phyloP scores from a whole-genome alignment of 1,140 invertebrate genomes.

The Pseudomyrmex sp. region DNA sequence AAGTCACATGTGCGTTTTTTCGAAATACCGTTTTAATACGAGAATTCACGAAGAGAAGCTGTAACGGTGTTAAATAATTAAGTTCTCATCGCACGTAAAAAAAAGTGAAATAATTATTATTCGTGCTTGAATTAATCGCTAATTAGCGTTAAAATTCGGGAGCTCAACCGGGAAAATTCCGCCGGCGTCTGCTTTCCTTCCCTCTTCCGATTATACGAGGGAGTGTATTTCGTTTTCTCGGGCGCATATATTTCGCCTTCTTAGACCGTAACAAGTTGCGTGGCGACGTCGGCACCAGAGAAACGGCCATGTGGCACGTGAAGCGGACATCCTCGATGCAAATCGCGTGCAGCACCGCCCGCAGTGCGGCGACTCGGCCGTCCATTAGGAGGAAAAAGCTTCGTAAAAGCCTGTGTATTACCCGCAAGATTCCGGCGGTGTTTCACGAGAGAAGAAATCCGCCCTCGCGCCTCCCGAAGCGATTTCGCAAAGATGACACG shows the following conservation, averaged over 20 bases:
- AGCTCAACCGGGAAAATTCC: background rate
- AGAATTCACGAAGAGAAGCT: background rate
- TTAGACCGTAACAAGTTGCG: constrained; percentile 21
- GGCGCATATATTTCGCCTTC: constrained; percentile 9
- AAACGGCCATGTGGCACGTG: constrained; percentile 62
- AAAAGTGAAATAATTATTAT: background rate
- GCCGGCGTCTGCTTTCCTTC: background rate
- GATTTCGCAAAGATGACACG: constrained; percentile 20
- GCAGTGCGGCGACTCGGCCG: constrained; percentile 7
- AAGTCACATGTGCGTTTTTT: background rate
- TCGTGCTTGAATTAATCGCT: background rate
- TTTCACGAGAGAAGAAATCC: background rate
- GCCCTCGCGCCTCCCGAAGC: background rate
- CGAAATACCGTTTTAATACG: background rate
- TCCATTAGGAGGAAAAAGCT: constrained; percentile 54
- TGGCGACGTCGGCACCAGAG: constrained; percentile 26
- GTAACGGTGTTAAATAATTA: background rate
- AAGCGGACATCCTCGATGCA: constrained; percentile 61
- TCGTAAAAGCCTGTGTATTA: constrained; percentile 54
- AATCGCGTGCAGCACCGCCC: constrained; percentile 55
- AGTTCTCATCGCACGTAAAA: background rate
- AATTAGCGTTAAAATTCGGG: background rate
- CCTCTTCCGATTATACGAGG: background rate
- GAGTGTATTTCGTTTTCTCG: constrained; percentile 17
- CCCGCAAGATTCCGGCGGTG: constrained; percentile 15